Evolutionary conservation across 2,113 vertebrate species (phyloP), one percentile per base, ranked within the genome.

Genomic region (Felis chaus): DNA sequence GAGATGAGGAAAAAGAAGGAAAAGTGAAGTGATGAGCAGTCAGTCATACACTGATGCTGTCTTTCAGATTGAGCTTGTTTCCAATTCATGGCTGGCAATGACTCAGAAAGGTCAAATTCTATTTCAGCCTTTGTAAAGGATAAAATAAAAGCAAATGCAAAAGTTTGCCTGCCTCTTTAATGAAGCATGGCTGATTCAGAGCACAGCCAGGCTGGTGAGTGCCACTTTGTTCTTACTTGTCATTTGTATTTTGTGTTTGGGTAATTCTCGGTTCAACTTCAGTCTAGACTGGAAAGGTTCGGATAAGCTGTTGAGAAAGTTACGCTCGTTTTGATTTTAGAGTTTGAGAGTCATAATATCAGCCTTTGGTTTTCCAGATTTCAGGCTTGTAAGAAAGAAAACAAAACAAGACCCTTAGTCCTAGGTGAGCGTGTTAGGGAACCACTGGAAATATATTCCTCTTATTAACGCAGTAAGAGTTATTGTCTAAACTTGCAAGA

Each of bases 131-230:
- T 88, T 94, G 68, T 81, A 41, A 97, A 92, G 66, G 92, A 68
- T 88, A 92, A 96, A 97, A 85, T 95, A 73, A 63, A 94, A 98
- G 80, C 61, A 66, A 97, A 92, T 78, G 92, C 80, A 82, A 33
- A 97, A 97, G 65, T 94, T 98, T 96, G 90, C 69, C 50, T 82
- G 71, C 87, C 63, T 95, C 82, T 82, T 85, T 94, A 94, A 97
- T 95, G 93, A 97, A 89, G 76, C 57, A 7, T 33, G 73, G 91
- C 69, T 80, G 68, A 83, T 97, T 92, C 71, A 66, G 80, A 39
- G 50, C 80, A 87, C 87, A 96, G 94, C 50, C 33, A 8, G 55
- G 65, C 76, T 71, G 87, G 69, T 25, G 39, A 95, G 85, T 45
- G 39, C 93, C 66, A 41, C 71, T 96, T 96, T 16, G 39, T 78